Evolutionary conservation across 2,888 invertebrate genomes (phyloP).

Genomic region (Mesorhabditis belari): DNA sequence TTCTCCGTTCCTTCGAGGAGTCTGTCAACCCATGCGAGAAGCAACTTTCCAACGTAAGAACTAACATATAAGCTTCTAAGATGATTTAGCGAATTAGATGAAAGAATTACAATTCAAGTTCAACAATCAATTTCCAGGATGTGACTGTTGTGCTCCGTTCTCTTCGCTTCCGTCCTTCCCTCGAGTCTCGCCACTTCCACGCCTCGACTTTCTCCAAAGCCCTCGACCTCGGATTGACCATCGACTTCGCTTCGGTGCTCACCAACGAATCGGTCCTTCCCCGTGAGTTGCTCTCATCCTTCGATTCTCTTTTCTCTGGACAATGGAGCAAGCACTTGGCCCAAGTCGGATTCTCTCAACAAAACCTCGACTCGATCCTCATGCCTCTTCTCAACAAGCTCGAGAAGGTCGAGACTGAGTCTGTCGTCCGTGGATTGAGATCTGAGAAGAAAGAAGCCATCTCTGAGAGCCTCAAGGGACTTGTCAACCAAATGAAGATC

Average conservation of each 20-base stretch:
- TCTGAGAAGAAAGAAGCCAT: conserved; percentile 17
- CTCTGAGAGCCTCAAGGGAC: conserved; percentile 19
- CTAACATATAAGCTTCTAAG: too few relatives aligned
- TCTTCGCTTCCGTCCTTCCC: conserved; percentile 16
- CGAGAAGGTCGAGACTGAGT: conserved; percentile 23
- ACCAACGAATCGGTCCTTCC: conserved; percentile 36
- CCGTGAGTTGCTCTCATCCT: conserved; percentile 27
- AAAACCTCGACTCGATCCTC: conserved; percentile 27
- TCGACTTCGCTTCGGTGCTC: conserved; percentile 32
- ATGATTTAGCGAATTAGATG: too few relatives aligned
- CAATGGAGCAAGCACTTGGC: conserved; percentile 28
- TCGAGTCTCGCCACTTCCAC: conserved; percentile 20
- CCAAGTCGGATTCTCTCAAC: conserved; percentile 25
- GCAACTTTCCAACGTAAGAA: too few relatives aligned
- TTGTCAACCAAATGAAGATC: conserved; percentile 35
- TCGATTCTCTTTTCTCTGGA: conserved; percentile 38
- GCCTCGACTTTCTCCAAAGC: conserved; percentile 24
- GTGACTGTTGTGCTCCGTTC: conserved; percentile 15
- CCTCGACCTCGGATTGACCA: conserved; percentile 19
- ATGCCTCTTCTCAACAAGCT: conserved; percentile 16
- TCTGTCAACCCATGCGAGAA: conserved; percentile 33
- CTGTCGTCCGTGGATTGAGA: conserved; percentile 30
- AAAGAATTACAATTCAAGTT: too few relatives aligned
- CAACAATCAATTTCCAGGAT: too few relatives aligned
- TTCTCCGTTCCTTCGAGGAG: conserved; percentile 30